These are phyloP conservation scores for Misgurnus anguillicaudatus DNA, from an alignment of 2,113 vertebrate species.

Conservation along the genomic window DNA sequence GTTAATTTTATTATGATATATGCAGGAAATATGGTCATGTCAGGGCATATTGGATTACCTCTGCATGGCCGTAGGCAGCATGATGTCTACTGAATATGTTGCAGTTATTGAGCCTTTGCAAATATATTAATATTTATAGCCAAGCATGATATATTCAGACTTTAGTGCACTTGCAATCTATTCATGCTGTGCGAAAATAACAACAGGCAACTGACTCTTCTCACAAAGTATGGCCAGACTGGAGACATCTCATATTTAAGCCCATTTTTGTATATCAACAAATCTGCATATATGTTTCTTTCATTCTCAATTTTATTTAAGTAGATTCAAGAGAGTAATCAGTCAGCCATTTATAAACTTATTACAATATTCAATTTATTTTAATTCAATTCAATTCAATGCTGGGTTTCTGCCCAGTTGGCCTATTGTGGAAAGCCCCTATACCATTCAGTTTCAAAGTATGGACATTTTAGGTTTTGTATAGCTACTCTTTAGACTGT, in stretches of 20 bases:
- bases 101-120: not conserved
- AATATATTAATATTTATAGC: not conserved
- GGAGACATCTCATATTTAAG: not conserved
- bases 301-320: not conserved
- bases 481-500: too few species aligned
- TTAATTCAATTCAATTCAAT: too few species aligned
- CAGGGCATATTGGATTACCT: not conserved
- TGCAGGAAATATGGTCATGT: not conserved
- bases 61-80: not conserved
- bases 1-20: not conserved
- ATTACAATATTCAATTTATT: not conserved
- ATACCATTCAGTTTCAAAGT: too few species aligned
- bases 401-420: too few species aligned
- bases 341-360: not conserved
- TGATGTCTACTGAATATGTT: not conserved
- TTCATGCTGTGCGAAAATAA: slow-evolving; percentile 29
- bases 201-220: not conserved
- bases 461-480: too few species aligned
- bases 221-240: not conserved
- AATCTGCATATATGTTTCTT: not conserved
- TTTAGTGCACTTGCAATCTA: not conserved
- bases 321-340: not conserved
- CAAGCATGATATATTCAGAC: not conserved
- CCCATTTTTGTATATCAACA: not conserved
- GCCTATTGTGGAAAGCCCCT: too few species aligned